A percentile compares a stretch with the other conserved stretches of the same genome.
Evolutionary conservation across 2,888 invertebrate genomes (phyloP).

Genomic region (Argyresthia albistria): DNA sequence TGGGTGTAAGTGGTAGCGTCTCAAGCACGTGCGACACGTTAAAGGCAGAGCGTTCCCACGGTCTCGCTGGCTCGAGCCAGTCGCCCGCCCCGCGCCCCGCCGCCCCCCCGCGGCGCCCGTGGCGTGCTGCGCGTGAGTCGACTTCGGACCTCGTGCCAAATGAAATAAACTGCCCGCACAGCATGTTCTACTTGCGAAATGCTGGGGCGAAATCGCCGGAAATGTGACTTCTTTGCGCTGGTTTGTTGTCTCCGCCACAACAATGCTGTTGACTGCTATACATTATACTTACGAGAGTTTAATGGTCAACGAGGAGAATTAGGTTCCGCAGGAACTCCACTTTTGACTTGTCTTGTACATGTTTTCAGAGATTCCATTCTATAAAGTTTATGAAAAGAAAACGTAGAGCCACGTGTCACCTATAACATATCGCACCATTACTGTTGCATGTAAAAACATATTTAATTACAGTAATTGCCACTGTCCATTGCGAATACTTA

Average conservation of each 20-base stretch:
- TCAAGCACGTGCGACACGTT: conserved; percentile 70
- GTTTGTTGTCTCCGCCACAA: not conserved
- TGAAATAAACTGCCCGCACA: conserved; percentile 63
- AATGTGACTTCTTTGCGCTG: not conserved
- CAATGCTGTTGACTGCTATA: not conserved
- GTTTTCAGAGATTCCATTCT: too few relatives aligned
- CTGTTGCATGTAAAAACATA: too few relatives aligned
- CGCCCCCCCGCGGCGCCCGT: conserved; percentile 18
- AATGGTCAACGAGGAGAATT: too few relatives aligned
- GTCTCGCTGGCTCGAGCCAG: conserved; percentile 35
- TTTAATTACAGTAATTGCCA: too few relatives aligned
- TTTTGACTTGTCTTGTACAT: too few relatives aligned
- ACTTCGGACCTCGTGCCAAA: conserved; percentile 54
- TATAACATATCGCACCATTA: too few relatives aligned
- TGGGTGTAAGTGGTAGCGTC: conserved; percentile 43
- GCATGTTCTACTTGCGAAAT: conserved; percentile 65
- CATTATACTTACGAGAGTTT: too few relatives aligned
- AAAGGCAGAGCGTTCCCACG: conserved; percentile 72
- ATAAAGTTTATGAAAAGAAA: too few relatives aligned
- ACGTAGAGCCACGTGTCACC: too few relatives aligned
- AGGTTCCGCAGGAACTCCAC: too few relatives aligned
- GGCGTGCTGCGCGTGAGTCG: conserved; percentile 44
- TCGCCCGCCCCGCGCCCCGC: conserved; percentile 19
- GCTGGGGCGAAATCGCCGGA: not conserved
- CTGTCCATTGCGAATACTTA: too few relatives aligned